Base-by-base conservation (phyloP, 2,888 invertebrate species). In the Phyllotreta striolata region DNA sequence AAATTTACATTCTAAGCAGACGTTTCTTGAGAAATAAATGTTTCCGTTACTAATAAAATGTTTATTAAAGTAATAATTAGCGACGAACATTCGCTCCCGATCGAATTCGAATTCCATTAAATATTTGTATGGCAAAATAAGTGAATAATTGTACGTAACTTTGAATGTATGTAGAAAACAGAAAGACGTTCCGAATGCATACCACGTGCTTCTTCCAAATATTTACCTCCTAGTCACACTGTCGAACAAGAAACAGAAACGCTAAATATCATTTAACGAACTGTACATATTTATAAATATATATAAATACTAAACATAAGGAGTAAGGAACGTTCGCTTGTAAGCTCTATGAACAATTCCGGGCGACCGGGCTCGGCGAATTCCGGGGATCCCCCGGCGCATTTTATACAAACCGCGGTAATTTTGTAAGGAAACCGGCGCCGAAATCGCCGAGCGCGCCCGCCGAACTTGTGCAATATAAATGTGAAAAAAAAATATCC, bases 1-100 rank as follows among this genome's bases (percentile, higher is more conserved):
- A 68, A 66, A 72, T 74, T 75, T 73, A 68, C 24, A 24, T 24
- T 24, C 69, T 69, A 69, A 61, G n/a, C 14, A 12, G 35, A n/a
- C 12, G 8, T 52, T 39, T 49, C 35, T 8, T 44, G n/a, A 47
- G 3, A 49, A 38, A 58, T 49, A 49, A 66, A 69, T 69, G 70
- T 73, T 75, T 74, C 68, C 72, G 74, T 74, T 74, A 72, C 68
- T 67, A 63, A 67, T 72, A 51, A 72, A 70, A 73, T 74, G 71
- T 74, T 73, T 72, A 72, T 73, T 72, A n/a, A n/a, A n/a, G n/a
- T n/a, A n/a, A n/a, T n/a, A n/a, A n/a, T n/a, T n/a, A n/a, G n/a
- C n/a, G n/a, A n/a, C n/a, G n/a, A n/a, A n/a, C n/a, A n/a, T n/a
- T n/a, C n/a, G n/a, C 24, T 24, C 24, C 24, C 4, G 24, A 24